These are phyloP conservation scores for Serranus cabrilla DNA, from an alignment of 2,797 vertebrate genomes.

Conservation along the genomic window DNA sequence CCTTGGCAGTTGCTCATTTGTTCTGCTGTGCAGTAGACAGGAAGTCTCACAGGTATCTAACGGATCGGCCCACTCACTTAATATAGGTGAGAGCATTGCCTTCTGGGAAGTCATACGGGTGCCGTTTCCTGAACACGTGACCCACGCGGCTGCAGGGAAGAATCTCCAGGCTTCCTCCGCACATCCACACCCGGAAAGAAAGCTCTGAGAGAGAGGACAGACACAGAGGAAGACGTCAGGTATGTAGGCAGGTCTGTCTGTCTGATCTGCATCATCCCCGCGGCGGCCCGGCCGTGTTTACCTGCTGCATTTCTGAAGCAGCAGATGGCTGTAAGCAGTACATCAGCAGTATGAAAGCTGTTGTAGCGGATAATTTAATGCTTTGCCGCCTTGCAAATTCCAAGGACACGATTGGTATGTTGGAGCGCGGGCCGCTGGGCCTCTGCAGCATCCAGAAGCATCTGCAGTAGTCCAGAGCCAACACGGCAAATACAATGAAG, in stretches of 20 bases:
- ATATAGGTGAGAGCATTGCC: conserved; percentile 98
- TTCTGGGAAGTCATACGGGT: conserved; percentile 98
- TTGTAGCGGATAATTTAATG: conserved; percentile 31
- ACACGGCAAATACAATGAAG: background rate
- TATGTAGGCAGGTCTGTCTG: background rate
- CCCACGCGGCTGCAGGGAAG: conserved; percentile 98
- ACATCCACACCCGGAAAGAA: conserved; percentile 99
- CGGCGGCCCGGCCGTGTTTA: background rate
- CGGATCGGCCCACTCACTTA: conserved; percentile 85
- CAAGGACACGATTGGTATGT: conserved; percentile 46
- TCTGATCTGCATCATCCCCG: background rate
- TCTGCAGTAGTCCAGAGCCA: conserved; percentile 4
- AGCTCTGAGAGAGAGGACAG: conserved; percentile 87
- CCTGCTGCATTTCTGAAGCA: conserved; percentile 27
- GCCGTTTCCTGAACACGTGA: conserved; percentile 97
- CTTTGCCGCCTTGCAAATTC: conserved; percentile 34
- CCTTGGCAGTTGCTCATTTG: conserved; percentile 6
- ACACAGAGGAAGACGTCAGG: background rate
- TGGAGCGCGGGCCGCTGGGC: background rate
- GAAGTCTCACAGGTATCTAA: background rate
- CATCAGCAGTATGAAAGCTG: conserved; percentile 39
- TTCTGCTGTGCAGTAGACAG: background rate
- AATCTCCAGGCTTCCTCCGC: conserved; percentile 97
- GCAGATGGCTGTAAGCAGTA: conserved; percentile 33
- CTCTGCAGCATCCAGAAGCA: conserved; percentile 32